Conservation (phyloP, 1,140 invertebrate genomes). For the Vanessa tameamea region DNA sequence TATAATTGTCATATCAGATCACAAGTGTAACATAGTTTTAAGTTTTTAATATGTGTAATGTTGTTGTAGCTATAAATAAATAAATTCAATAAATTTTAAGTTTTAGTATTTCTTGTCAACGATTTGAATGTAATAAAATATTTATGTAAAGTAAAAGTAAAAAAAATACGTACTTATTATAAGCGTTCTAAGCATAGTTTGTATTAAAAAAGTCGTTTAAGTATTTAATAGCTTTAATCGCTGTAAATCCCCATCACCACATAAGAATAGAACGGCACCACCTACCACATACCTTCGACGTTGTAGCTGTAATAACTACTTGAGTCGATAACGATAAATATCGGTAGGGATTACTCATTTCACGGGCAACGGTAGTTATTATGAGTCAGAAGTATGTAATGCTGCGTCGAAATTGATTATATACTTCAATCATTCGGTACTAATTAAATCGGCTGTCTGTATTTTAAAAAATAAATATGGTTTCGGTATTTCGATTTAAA, state of each 20-base stretch:
- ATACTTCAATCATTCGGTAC: not conserved
- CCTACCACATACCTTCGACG: not conserved
- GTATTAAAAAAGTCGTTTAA: not conserved
- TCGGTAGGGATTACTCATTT: not conserved
- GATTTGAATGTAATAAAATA: no score
- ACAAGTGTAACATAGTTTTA: no score
- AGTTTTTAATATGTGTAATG: no score
- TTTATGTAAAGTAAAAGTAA: no score
- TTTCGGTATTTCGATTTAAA: no score
- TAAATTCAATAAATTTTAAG: no score
- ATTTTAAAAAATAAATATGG: no score
- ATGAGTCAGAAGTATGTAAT: not conserved
- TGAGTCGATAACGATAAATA: not conserved
- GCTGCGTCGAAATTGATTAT: not conserved
- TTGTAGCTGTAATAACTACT: not conserved
- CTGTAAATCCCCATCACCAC: not conserved
- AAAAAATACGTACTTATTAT: no score
- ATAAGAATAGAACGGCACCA: slow-evolving; percentile 6
- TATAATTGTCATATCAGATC: no score
- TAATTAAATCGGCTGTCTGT: not conserved
- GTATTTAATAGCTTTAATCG: slow-evolving; percentile 6
- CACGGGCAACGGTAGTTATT: slow-evolving; percentile 1
- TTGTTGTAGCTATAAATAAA: no score
- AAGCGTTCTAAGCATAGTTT: not conserved
- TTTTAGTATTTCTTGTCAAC: no score